phyloP scores from a whole-genome alignment of 2,113 vertebrate genomes.

The Brevimyrus niger region DNA sequence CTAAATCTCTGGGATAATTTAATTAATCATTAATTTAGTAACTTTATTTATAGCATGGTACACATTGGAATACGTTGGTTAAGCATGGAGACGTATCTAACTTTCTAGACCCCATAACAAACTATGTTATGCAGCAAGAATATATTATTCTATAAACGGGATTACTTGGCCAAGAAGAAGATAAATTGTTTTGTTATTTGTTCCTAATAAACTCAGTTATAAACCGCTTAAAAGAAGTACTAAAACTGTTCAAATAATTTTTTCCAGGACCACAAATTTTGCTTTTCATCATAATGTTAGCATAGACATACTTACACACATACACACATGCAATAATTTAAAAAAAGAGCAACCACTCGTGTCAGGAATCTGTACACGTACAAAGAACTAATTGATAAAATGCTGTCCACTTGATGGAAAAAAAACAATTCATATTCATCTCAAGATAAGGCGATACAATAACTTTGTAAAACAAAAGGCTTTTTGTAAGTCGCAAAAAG shows the following conservation, averaged over 20 bases:
- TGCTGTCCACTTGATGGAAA: neutral
- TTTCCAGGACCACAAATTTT: neutral
- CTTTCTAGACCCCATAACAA: neutral
- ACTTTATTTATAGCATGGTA: neutral
- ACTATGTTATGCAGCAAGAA: neutral
- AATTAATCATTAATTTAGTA: constrained; percentile 2
- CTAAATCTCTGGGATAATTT: neutral
- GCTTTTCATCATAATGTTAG: neutral
- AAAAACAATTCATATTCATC: neutral
- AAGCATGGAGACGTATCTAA: neutral
- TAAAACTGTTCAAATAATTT: neutral
- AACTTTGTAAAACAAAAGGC: neutral
- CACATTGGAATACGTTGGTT: neutral
- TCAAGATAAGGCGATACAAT: neutral
- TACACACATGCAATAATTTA: neutral
- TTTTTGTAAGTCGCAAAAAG: constrained; percentile 17
- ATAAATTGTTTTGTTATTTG: neutral
- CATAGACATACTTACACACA: neutral
- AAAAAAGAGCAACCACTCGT: neutral
- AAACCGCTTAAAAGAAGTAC: constrained; percentile 2
- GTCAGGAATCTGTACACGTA: neutral
- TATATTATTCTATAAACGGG: no score
- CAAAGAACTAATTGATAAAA: neutral
- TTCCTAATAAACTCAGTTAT: neutral
- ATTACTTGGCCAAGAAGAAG: neutral